Evolutionary conservation across 2,797 vertebrate species (phyloP).

Genomic region (Catostomus latipinnis): DNA sequence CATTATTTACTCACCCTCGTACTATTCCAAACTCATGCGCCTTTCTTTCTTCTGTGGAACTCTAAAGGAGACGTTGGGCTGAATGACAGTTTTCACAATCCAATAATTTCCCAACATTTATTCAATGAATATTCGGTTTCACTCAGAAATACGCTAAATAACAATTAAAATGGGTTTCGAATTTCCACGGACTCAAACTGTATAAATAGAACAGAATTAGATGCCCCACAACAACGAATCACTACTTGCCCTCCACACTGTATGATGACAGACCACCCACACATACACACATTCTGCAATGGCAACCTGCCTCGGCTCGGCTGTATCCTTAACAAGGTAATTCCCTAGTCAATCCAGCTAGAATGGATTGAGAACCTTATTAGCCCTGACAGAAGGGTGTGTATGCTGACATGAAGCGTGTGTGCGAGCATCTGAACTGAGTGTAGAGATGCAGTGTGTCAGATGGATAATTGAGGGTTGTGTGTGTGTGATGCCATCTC

Average conservation of each 20-base stretch:
- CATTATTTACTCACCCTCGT: background rate
- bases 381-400: constrained; percentile 51
- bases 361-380: constrained; percentile 53
- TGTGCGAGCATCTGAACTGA: constrained; percentile 4
- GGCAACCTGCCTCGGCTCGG: background rate
- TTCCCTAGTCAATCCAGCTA: constrained; percentile 33
- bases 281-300: constrained; percentile 2
- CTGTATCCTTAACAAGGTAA: constrained; percentile 45
- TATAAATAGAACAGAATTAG: background rate
- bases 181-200: background rate
- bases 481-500: constrained; percentile 53
- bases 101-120: no score
- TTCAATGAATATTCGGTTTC: background rate
- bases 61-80: no score
- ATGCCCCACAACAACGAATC: background rate
- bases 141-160: background rate
- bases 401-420: constrained; percentile 38
- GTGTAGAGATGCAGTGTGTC: constrained; percentile 34
- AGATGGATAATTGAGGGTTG: constrained; percentile 54
- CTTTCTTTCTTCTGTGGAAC: background rate
- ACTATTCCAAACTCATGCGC: background rate
- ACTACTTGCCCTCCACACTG: background rate
- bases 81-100: no score
- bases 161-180: background rate
- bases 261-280: constrained; percentile 27